These are phyloP conservation scores for Columba livia DNA, from an alignment of 2,113 vertebrate genomes.

Conservation along the genomic window DNA sequence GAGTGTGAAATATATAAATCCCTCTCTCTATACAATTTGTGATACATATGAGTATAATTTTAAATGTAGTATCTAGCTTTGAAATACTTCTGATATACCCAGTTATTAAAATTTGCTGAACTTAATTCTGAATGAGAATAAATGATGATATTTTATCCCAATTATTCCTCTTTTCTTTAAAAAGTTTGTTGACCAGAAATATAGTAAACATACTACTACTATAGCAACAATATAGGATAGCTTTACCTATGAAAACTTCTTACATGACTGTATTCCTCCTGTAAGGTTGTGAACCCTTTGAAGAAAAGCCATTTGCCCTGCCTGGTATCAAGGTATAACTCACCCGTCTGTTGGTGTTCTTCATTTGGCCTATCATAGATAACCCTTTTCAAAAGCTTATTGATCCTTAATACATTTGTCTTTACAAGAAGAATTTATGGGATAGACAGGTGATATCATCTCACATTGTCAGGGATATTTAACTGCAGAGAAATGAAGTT, in stretches of 20 bases:
- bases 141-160: background rate
- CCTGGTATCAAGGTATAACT: background rate
- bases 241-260: background rate
- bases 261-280: accelerated
- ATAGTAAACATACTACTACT: background rate
- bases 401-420: background rate
- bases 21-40: background rate
- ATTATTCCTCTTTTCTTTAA: background rate
- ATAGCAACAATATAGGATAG: background rate
- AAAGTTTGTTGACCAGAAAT: background rate
- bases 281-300: background rate
- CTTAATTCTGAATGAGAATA: background rate
- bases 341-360: background rate
- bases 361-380: background rate
- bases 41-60: background rate
- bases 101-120: background rate
- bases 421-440: background rate
- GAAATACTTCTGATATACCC: slow-evolving; percentile 10
- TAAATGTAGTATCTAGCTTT: background rate
- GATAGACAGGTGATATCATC: background rate
- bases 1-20: background rate
- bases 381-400: background rate
- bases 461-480: background rate
- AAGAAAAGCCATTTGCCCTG: background rate
- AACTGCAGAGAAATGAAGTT: background rate